Conservation (phyloP, 2,797 vertebrate species). For the Natrix natrix region DNA sequence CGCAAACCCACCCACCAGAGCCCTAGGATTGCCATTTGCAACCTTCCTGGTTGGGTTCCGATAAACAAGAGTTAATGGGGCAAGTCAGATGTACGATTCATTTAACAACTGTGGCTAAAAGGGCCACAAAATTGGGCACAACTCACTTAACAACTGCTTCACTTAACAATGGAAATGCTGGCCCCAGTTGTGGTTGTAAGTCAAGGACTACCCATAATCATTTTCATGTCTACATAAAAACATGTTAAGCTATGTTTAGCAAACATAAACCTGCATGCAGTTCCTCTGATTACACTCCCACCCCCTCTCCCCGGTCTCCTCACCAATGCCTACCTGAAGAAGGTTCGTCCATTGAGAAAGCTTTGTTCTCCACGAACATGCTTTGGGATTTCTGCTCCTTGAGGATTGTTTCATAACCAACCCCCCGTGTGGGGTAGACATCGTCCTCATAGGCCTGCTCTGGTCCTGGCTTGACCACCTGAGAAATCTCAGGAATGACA, state of each 20-base stretch:
- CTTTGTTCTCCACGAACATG: constrained; percentile 95
- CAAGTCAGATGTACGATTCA: neutral
- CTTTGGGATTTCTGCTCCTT: constrained; percentile 87
- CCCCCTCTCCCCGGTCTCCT: neutral
- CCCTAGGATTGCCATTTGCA: neutral
- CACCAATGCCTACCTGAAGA: constrained; percentile 74
- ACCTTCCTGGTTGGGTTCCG: neutral
- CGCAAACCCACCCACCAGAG: no score
- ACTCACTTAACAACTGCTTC: neutral
- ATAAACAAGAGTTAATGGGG: neutral
- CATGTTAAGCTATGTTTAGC: neutral
- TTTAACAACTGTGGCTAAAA: neutral
- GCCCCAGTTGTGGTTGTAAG: neutral
- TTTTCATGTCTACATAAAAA: neutral
- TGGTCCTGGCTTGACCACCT: constrained; percentile 63
- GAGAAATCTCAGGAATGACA: constrained; percentile 83
- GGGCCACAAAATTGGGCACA: neutral
- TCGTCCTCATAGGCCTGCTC: constrained; percentile 72
- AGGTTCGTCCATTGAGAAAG: constrained; percentile 93
- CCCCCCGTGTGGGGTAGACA: constrained; percentile 76
- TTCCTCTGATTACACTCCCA: neutral
- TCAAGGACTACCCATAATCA: neutral
- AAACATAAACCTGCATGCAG: neutral
- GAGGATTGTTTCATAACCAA: constrained; percentile 92
- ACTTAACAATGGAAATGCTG: neutral